phyloP scores from a whole-genome alignment of 2,888 invertebrate genomes.

The Idaea aversata region DNA sequence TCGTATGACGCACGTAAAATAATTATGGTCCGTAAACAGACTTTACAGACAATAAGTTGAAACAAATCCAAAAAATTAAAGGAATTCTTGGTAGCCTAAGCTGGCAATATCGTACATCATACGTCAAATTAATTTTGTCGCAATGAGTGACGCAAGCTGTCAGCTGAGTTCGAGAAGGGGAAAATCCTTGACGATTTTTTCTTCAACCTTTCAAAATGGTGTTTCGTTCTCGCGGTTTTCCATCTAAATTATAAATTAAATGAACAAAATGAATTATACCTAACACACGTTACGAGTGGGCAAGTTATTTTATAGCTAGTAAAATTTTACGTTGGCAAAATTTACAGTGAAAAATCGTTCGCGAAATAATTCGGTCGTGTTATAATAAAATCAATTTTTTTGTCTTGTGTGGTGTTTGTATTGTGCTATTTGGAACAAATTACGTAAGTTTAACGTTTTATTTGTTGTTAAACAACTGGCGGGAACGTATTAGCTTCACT shows the following conservation, averaged over 20 bases:
- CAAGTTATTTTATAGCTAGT: slow-evolving; percentile 29
- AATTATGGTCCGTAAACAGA: too few relatives aligned
- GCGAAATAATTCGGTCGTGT: slow-evolving; percentile 26
- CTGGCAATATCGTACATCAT: slow-evolving; percentile 32
- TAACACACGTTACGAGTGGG: slow-evolving; percentile 40
- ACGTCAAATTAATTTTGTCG: slow-evolving; percentile 55
- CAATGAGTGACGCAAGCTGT: slow-evolving; percentile 62
- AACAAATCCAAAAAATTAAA: neutral
- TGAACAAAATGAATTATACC: slow-evolving; percentile 58
- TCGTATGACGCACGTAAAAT: too few relatives aligned
- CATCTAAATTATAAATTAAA: slow-evolving; percentile 60
- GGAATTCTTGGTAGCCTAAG: neutral
- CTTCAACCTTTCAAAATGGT: slow-evolving; percentile 76
- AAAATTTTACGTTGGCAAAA: slow-evolving; percentile 44
- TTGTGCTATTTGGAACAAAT: slow-evolving; percentile 66
- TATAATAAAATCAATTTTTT: slow-evolving; percentile 57
- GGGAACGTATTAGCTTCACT: slow-evolving; percentile 25
- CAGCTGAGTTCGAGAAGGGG: slow-evolving; percentile 49
- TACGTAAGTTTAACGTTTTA: slow-evolving; percentile 70
- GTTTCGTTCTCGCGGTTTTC: slow-evolving; percentile 70
- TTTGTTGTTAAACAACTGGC: slow-evolving; percentile 50
- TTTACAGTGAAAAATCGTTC: slow-evolving; percentile 26
- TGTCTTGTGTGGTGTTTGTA: slow-evolving; percentile 60
- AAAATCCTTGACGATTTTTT: slow-evolving; percentile 70
- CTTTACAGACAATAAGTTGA: neutral